phyloP scores from a whole-genome alignment of 2,113 vertebrate species.

The Leptosomus discolor region DNA sequence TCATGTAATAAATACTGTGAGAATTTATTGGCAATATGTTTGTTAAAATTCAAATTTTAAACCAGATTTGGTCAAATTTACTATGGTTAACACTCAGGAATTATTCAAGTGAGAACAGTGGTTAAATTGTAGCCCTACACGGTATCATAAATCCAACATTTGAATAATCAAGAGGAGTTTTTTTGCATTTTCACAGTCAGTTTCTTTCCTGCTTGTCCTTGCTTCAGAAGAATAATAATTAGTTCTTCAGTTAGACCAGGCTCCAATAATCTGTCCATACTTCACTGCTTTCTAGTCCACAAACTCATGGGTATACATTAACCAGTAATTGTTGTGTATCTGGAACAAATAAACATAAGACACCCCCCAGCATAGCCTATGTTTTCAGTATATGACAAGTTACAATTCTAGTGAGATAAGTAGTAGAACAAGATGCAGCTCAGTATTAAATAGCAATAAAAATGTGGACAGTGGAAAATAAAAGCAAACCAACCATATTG shows the following conservation, averaged over 20 bases:
- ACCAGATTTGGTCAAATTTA: not conserved
- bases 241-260: not conserved
- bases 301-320: not conserved
- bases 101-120: not conserved
- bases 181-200: not conserved
- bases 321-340: not conserved
- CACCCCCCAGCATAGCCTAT: not conserved
- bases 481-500: not conserved
- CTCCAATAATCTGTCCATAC: not conserved
- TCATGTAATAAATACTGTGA: not conserved
- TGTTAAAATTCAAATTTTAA: not conserved
- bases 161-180: not conserved
- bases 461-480: not conserved
- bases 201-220: not conserved
- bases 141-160: not conserved
- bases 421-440: not conserved
- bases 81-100: not conserved
- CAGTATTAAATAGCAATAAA: not conserved
- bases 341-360: not conserved
- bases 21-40: not conserved
- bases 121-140: not conserved
- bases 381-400: not conserved
- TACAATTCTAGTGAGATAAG: not conserved
- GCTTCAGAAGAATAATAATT: not conserved
- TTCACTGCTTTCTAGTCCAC: not conserved